These are phyloP conservation scores for Hydriomena furcata DNA, from an alignment of 2,888 invertebrate genomes.

Conservation along the genomic window DNA sequence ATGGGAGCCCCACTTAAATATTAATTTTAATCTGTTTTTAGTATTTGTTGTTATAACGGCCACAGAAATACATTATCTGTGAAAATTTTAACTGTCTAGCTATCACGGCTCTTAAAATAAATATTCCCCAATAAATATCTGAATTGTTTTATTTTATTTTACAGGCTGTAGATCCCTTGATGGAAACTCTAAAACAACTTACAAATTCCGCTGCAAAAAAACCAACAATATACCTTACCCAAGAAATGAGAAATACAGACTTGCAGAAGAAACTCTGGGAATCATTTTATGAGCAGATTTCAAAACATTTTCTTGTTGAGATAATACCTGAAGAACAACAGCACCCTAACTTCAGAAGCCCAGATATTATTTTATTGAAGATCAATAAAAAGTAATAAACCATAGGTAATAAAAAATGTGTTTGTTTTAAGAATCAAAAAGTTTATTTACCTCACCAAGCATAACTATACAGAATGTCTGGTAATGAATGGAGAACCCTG, in stretches of 20 bases:
- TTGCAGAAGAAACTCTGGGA: conserved; percentile 69
- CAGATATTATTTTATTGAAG: conserved; percentile 84
- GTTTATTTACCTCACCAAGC: no score
- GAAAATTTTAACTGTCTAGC: no score
- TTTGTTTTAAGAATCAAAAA: no score
- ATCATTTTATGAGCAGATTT: conserved; percentile 63
- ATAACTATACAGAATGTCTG: no score
- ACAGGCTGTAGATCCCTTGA: conserved; percentile 83
- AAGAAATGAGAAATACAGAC: conserved; percentile 87
- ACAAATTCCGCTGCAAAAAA: conserved; percentile 67
- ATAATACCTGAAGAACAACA: conserved; percentile 83
- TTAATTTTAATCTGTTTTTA: no score
- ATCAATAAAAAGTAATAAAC: conserved; percentile 52
- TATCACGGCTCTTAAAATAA: no score
- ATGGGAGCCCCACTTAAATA: no score
- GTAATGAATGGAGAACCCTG: no score
- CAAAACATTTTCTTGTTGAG: conserved; percentile 58
- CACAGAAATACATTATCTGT: no score
- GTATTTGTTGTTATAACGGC: no score
- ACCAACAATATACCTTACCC: conserved; percentile 85
- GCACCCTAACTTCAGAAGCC: conserved; percentile 84
- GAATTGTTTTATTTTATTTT: conserved; percentile 41
- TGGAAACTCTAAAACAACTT: conserved; percentile 81
- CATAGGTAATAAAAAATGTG: no score
- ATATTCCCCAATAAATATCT: no score